Evolutionary conservation across 2,797 vertebrate genomes (phyloP), one percentile per base, ranked within the genome.

Genomic region (Acrocephalus scirpaceus): DNA sequence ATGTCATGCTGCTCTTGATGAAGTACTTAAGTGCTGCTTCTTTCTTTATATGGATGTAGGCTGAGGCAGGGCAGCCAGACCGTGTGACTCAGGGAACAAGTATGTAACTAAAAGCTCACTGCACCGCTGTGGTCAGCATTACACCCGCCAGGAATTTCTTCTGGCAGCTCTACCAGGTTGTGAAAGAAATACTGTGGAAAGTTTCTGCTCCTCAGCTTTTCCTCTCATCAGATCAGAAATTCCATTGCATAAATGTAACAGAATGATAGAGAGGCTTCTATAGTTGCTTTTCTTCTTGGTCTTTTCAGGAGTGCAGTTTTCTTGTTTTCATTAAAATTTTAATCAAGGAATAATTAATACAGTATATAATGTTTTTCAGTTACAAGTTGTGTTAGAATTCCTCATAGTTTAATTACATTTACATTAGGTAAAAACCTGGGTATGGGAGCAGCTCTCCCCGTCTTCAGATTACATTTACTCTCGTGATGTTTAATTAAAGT

Each of bases 11-110:
- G 69, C 69, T 90, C 21, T 25, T 65, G 81, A 58, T 64, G 78
- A 67, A 90, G 54, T n/a, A 38, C 45, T 80, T 50, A 77, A 94
- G 73, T 32, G 29, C 73, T 53, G 76, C 66, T 92, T n/a, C 80
- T 88, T 74, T 84, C 96, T 95, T 95, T 95, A 88, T 95, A 93
- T 94, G 95, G 96, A 30, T 18, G 38, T n/a, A 80, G 81, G 56
- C 75, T 91, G 78, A 72, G 60, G 87, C 69, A 74, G 69, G 71
- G 74, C 91, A 87, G 72, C 13, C 61, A 75, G 72, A 14, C 50
- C 4, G 38, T 6, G 65, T 95, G 96, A 96, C 79, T 96, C 96
- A 95, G 86, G 67, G 77, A 30, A 61, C 70, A 89, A 79, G 64
- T 10, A 94, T 30, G 92, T 21, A 84, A 44, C 66, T 83, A 48